Conservation (phyloP, 2,113 vertebrate genomes). For the Sinocyclocheilus anshuiensis region DNA sequence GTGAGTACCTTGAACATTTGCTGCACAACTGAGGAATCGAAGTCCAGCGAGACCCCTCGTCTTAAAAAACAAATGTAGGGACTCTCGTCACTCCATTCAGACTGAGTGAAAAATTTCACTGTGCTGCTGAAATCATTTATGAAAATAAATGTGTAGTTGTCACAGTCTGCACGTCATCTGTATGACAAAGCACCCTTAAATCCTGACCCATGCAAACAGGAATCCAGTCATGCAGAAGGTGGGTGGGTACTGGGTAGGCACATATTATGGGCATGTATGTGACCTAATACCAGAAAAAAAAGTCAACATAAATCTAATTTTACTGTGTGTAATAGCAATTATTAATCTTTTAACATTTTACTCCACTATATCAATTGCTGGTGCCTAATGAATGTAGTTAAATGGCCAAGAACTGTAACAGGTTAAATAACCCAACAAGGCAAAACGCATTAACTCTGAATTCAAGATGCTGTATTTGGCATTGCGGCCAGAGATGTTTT, state of each 20-base stretch:
- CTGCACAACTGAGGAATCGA: slow-evolving; percentile 50
- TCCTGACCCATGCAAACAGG: slow-evolving; percentile 60
- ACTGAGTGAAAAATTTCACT: not conserved
- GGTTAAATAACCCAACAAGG: not conserved
- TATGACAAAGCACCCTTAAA: slow-evolving; percentile 8
- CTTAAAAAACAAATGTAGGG: not conserved
- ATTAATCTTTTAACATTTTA: not conserved
- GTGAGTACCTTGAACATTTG: slow-evolving; percentile 60
- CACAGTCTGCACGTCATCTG: not conserved
- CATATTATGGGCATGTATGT: slow-evolving; percentile 7
- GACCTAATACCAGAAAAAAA: not conserved
- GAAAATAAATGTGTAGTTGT: not conserved
- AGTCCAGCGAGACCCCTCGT: slow-evolving; percentile 30
- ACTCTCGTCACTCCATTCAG: not conserved
- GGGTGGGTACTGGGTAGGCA: slow-evolving; percentile 9
- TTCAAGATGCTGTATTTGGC: slow-evolving; percentile 57
- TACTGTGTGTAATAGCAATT: not conserved
- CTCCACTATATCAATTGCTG: slow-evolving; percentile 15
- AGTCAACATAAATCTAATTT: not conserved
- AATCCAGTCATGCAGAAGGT: slow-evolving; percentile 41
- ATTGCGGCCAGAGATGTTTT: slow-evolving; percentile 19
- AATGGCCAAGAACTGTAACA: not conserved
- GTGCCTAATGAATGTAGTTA: slow-evolving; percentile 6
- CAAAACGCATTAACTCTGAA: slow-evolving; percentile 11
- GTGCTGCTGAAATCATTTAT: not conserved